Evolutionary conservation across 2,113 vertebrate genomes (phyloP).

Genomic region (Tachycineta bicolor): DNA sequence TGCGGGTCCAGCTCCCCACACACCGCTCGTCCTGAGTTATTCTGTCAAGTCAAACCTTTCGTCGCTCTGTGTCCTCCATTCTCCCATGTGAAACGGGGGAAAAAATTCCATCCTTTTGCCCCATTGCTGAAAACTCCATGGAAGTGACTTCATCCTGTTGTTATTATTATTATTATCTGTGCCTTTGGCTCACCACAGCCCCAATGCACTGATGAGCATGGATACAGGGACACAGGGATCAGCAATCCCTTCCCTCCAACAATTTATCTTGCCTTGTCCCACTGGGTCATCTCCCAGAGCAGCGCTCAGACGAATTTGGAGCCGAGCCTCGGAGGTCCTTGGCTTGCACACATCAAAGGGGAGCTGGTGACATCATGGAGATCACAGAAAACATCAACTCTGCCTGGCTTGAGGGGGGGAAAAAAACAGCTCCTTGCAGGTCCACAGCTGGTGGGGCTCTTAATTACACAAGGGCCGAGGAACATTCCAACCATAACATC

Average conservation of each 20-base stretch:
- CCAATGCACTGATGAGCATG: neutral
- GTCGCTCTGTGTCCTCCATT: neutral
- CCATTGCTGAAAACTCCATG: neutral
- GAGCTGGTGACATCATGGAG: constrained; percentile 17
- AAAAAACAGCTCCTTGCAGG: neutral
- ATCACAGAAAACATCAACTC: constrained; percentile 29
- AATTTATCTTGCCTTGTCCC: neutral
- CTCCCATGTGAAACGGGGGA: neutral
- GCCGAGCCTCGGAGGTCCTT: neutral
- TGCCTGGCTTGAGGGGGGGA: neutral
- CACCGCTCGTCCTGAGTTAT: neutral
- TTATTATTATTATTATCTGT: neutral
- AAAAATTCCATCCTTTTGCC: neutral
- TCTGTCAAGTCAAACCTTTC: neutral
- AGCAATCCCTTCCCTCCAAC: neutral
- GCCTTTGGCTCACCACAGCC: neutral
- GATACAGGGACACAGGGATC: neutral
- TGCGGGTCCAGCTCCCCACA: neutral
- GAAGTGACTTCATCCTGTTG: neutral
- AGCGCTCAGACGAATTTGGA: neutral
- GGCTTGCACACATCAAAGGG: constrained; percentile 11
- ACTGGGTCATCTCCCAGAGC: neutral
- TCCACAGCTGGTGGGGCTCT: constrained; percentile 43
- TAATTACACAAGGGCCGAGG: neutral
- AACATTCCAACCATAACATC: constrained; percentile 67